phyloP scores from a whole-genome alignment of 2,797 vertebrate species.

The Cossypha dichroa region DNA sequence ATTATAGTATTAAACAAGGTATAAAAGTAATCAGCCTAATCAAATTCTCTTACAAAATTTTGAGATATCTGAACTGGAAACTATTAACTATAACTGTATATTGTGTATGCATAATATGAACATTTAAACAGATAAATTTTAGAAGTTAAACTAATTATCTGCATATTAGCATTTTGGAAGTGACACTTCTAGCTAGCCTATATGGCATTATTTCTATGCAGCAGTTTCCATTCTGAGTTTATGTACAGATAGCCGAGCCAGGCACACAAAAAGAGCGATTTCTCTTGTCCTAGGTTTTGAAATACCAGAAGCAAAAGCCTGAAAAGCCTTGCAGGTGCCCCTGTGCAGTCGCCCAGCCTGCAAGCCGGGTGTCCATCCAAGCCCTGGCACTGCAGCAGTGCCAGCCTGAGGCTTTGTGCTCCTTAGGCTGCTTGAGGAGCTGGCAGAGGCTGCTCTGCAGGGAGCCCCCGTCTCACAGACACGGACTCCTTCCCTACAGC shows the following conservation, averaged over 20 bases:
- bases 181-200: not conserved
- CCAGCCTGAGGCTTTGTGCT: not conserved
- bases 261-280: not conserved
- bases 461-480: not conserved
- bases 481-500: not conserved
- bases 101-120: not conserved
- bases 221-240: not conserved
- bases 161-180: not conserved
- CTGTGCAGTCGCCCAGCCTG: fast-evolving
- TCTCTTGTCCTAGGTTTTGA: not conserved
- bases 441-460: not conserved
- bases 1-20: not conserved
- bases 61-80: conserved; percentile 1
- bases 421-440: not conserved
- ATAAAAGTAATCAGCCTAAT: conserved; percentile 17
- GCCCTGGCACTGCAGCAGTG: not conserved
- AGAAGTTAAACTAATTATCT: not conserved
- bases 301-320: not conserved
- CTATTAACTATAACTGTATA: not conserved
- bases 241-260: not conserved
- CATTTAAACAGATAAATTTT: not conserved
- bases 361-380: not conserved
- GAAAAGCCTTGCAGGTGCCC: not conserved
- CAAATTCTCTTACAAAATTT: not conserved
- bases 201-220: not conserved